phyloP scores from a whole-genome alignment of 1,140 invertebrate genomes.

The Platyscapa corneri region DNA sequence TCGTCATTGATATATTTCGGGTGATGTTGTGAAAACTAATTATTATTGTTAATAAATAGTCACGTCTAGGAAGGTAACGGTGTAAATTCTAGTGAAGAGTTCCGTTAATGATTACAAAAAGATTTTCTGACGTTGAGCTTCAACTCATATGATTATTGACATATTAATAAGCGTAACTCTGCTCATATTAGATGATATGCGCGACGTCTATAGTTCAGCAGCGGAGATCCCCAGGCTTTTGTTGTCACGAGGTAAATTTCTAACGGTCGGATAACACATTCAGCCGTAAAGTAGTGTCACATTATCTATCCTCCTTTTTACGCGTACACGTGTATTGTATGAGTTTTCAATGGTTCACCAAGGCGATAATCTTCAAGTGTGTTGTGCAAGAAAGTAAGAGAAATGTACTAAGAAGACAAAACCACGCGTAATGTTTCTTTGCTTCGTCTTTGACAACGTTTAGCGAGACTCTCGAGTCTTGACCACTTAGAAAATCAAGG shows the following conservation, averaged over 20 bases:
- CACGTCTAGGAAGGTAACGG: no score
- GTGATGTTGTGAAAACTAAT: neutral
- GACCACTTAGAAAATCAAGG: no score
- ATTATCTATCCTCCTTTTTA: neutral
- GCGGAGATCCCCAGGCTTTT: neutral
- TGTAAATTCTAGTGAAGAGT: neutral
- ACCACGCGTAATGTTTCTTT: neutral
- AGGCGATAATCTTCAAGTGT: conserved; percentile 14
- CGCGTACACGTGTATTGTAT: neutral
- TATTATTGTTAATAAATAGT: neutral
- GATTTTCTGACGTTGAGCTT: neutral
- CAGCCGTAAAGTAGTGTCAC: neutral
- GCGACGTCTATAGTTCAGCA: neutral
- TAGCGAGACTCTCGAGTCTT: no score
- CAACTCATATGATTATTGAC: neutral
- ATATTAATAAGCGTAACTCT: neutral
- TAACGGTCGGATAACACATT: neutral
- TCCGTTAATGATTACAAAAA: neutral
- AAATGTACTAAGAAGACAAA: neutral
- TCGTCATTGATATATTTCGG: neutral
- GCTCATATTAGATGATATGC: no score
- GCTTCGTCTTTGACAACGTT: neutral
- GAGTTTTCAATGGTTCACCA: neutral
- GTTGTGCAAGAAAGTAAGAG: neutral
- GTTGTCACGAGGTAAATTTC: neutral